phyloP scores from a whole-genome alignment of 30 jellyfish, hydroid and myxozoan genomes.

The Aurelia coerulea region DNA sequence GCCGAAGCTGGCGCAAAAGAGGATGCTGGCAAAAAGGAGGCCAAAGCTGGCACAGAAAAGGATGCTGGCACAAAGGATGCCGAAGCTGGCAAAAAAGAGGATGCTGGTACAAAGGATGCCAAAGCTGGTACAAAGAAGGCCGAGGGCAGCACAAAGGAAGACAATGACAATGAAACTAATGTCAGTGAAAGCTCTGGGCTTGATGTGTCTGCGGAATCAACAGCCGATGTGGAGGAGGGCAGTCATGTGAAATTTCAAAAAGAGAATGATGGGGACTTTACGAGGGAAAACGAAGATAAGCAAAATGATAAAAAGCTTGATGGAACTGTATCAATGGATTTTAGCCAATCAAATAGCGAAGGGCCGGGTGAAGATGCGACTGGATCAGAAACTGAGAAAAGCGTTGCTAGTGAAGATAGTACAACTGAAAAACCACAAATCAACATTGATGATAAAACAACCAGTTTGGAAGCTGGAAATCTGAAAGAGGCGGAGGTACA shows the following conservation, averaged over 20 bases:
- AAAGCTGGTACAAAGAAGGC: neutral
- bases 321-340: slow-evolving; percentile 47
- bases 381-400: slow-evolving; percentile 1
- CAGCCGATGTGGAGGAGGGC: slow-evolving; percentile 43
- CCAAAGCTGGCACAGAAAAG: neutral
- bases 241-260: slow-evolving; percentile 16
- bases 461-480: slow-evolving; percentile 31
- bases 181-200: slow-evolving; percentile 33
- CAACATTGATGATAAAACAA: slow-evolving; percentile 3
- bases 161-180: neutral
- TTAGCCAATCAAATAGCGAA: slow-evolving; percentile 19
- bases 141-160: slow-evolving; percentile 1
- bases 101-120: slow-evolving; percentile 3
- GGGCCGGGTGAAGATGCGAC: slow-evolving; percentile 14
- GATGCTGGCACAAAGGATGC: too few species aligned
- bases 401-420: neutral
- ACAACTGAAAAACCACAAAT: slow-evolving; percentile 25
- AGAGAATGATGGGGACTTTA: slow-evolving; percentile 19
- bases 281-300: neutral
- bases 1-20: neutral
- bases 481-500: slow-evolving; percentile 41
- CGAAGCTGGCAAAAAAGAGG: neutral
- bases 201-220: slow-evolving; percentile 36
- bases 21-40: neutral
- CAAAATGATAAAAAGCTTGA: slow-evolving; percentile 12